Base-by-base conservation (phyloP, 2,797 vertebrate species). In the Enoplosus armatus region DNA sequence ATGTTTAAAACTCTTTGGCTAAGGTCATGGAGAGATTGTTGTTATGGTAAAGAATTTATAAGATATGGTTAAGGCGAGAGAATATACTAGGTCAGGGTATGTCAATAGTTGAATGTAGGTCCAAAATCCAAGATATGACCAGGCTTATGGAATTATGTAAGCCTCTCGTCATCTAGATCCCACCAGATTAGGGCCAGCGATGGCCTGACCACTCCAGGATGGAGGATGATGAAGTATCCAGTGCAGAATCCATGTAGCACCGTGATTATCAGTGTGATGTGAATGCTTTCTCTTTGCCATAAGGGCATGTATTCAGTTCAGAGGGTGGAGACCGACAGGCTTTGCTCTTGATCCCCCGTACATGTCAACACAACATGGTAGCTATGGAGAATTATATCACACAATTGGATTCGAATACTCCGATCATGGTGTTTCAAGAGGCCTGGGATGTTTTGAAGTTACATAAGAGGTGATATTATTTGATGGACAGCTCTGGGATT, bases 81-180 rank as follows among this genome's bases (percentile, higher is more conserved):
- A 76, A 62, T 24, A 54, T 41, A 54, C 27, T 39, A 43, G 56
- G 26, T 72, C 20, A 37, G 24, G 75, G 16, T 72, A 51, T 63
- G 72, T 51, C 68, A 69, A 16, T 35, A 54, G 27, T 54, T 24
- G 29, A 87, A 50, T 64, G 50, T 53, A 43, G 48, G 75, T 80
- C 77, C 76, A 83, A 54, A 79, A 74, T 88, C 54, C 0, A 47
- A 91, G 79, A 82, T 86, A 85, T 63, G 74, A 82, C 59, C 56
- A 80, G 86, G 92, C 75, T 94, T 92, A 94, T 91, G 77, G 84
- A 92, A 91, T 94, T 92, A 94, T 91, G 72, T 92, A 94, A 95
- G 54, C 27, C 67, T 63, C 71, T 88, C 55, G 70, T 92, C 92
- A 90, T 86, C 71, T 71, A 77, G 82, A 90, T 86, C 83, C 80